Evolutionary conservation across 2,888 invertebrate genomes (phyloP), one percentile per base, ranked within the genome.

Genomic region (Cyclophora albipunctata): DNA sequence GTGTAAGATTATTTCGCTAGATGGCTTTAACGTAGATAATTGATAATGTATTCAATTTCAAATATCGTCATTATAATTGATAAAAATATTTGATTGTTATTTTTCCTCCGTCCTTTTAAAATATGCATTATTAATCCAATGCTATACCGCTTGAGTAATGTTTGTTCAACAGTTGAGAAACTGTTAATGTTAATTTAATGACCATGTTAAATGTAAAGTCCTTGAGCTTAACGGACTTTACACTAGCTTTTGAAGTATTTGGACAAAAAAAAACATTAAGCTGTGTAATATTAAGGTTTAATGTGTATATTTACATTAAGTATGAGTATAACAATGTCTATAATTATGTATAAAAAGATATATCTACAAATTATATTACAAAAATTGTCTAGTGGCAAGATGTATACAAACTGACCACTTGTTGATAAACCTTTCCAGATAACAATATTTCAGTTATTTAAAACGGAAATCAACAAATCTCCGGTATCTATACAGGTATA

Each of bases 231-330:
- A 37, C 37, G 37, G 37, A 37, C 37, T 4, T 37, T 5, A 5
- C 4, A 5, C 37, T 37, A 5, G 5, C 37, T 37, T 37, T 20
- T 37, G 5, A 37, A 37, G 37, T 37, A 20, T 20, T 37, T 37
- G 5, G 5, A 37, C 5, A 37, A 37, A 37, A 37, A n/a, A 37
- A 37, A 37, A 37, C 37, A 37, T 37, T 20, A 20, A 37, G 37
- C 37, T 34, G 3, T 34, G 33, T 44, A 43, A 45, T 45, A 46
- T 20, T 45, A 43, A 37, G n/a, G 1, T 33, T 45, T 53, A 37
- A 47, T 57, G 40, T 46, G 49, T 48, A 40, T 62, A 59, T 62
- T 56, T 62, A 62, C 58, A 58, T 50, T 47, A 53, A 43, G 47
- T 52, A 53, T 41, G 50, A 50, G 44, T 49, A 52, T 45, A 50